Evolutionary conservation across 2,888 invertebrate species (phyloP), one percentile per base, ranked within the genome.

Genomic region (Mylabris sibirica): DNA sequence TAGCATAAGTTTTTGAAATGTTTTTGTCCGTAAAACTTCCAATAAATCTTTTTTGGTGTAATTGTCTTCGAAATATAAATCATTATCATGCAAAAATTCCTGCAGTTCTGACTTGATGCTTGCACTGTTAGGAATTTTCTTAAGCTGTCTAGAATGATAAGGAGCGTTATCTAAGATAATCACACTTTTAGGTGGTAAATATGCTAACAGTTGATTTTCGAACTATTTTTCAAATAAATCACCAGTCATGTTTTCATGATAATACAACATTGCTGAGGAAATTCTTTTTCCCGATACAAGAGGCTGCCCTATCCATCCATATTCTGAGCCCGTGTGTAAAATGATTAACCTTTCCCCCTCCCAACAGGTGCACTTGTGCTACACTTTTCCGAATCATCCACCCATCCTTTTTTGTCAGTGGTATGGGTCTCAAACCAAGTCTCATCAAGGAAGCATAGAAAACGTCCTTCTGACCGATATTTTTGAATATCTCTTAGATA

Each of bases 181-280:
- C 8, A 30, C 30, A 30, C 30, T 30, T 4, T 4, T 8, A 6
- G 30, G 30, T 30, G 30, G 30, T 3, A 30, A 30, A 4, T 4
- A 30, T 30, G 30, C 0, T 30, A 30, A 8, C 8, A 30, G 8
- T 3, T 30, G 30, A 30, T 30, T 30, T 30, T 30, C 30, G 2
- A 30, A 74, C 72, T 69, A 75, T n/a, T 67, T 34, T 68, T 73
- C 68, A 66, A 75, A 74, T 35, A 72, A 49, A 26, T 65, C 49
- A 14, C 65, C 62, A 3, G 65, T 65, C 72, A 75, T 74, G 59
- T 75, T 65, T 60, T 74, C 65, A 66, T 75, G 72, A 24, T 73
- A 38, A 12, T 38, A 0, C 38, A 38, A 12, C 38, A 38, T 9
- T 38, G 38, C 9, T 38, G 38, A 38, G 9, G 38, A 38, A 38